Percentiles rank a stretch among this genome's conserved stretches.
Evolutionary conservation across 2,113 vertebrate species (phyloP).

Genomic region (Ciconia maguari): DNA sequence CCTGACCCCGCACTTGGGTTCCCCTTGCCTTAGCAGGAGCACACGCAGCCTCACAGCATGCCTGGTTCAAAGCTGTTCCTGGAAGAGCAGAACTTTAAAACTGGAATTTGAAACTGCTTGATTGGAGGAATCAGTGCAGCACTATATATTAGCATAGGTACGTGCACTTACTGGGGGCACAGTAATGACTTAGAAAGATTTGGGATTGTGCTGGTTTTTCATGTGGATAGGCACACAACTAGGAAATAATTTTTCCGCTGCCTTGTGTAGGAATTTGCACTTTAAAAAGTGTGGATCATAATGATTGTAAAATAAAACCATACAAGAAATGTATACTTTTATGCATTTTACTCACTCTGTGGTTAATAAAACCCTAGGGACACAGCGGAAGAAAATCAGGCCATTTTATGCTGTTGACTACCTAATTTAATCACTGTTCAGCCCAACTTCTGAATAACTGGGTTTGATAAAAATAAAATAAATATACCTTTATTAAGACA

Average conservation of each 20-base stretch:
- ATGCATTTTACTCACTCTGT: not conserved
- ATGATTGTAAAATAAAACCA: not conserved
- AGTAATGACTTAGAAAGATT: not conserved
- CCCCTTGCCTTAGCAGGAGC: not conserved
- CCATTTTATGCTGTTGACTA: conserved; percentile 4
- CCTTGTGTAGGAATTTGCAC: not conserved
- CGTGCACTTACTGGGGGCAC: not conserved
- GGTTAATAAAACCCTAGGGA: not conserved
- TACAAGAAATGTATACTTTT: not conserved
- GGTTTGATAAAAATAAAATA: not conserved
- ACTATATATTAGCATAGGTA: not conserved
- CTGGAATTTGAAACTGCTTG: not conserved
- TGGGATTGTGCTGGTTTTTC: not conserved
- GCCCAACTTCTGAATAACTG: conserved; percentile 24
- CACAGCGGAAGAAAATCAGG: conserved; percentile 18
- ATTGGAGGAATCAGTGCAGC: not conserved
- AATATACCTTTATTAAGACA: conserved; percentile 14
- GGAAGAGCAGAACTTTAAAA: not conserved
- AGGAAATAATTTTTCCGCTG: not conserved
- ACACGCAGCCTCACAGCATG: rapidly evolving
- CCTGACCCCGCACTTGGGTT: rapidly evolving
- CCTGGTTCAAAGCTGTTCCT: not conserved
- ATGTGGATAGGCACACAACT: not conserved
- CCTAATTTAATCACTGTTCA: conserved; percentile 49
- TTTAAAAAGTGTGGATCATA: not conserved